phyloP scores from a whole-genome alignment of 2,113 vertebrate genomes.

The Thymallus thymallus region DNA sequence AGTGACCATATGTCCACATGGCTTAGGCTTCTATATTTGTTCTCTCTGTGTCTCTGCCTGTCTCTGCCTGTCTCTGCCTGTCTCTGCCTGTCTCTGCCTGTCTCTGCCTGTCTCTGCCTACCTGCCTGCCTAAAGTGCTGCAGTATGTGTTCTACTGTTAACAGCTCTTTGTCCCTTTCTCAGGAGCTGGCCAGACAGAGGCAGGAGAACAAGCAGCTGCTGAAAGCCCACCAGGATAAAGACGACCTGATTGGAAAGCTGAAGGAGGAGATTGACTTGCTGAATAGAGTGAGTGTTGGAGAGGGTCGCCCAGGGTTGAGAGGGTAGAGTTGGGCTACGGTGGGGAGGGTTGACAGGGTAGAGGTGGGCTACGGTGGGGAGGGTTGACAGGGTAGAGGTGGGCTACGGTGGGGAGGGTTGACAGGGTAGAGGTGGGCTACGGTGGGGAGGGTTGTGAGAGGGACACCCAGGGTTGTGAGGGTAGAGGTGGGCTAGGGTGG shows the following conservation, averaged over 20 bases:
- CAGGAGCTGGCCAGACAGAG: constrained; percentile 88
- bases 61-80: no score
- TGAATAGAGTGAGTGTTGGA: constrained; percentile 87
- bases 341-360: neutral
- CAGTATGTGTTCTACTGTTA: neutral
- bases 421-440: neutral
- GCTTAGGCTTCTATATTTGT: neutral
- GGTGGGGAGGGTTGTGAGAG: no score
- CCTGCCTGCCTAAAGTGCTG: neutral
- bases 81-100: neutral
- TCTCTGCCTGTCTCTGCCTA: neutral
- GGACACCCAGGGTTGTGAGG: neutral
- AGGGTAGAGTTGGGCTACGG: neutral
- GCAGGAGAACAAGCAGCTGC: constrained; percentile 83
- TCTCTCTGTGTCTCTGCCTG: neutral
- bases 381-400: no score
- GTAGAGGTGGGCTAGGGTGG: no score
- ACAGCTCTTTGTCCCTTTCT: constrained; percentile 31
- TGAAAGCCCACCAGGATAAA: constrained; percentile 87
- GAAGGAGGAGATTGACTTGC: constrained; percentile 94
- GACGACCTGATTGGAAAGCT: constrained; percentile 91
- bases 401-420: no score
- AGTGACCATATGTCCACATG: no score
- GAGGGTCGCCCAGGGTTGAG: neutral
- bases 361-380: no score